phyloP scores from a whole-genome alignment of 2,797 vertebrate species.

The Lophius americanus region DNA sequence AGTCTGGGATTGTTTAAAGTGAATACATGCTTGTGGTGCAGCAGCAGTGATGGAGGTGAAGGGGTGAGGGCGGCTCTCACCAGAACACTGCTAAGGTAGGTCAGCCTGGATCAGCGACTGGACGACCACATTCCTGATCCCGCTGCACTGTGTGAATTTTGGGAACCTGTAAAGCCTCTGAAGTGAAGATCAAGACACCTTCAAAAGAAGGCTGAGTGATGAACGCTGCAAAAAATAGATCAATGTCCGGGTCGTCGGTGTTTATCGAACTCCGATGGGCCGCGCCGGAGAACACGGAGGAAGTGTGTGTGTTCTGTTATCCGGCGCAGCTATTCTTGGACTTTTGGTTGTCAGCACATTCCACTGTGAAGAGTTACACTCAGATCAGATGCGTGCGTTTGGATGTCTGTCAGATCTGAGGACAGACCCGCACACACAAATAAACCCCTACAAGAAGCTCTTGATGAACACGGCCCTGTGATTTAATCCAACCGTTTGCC shows the following conservation, averaged over 20 bases:
- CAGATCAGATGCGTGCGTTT: constrained; percentile 55
- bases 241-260: constrained; percentile 38
- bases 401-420: constrained; percentile 35
- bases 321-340: constrained; percentile 73
- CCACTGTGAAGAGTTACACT: constrained; percentile 74
- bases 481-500: constrained; percentile 35
- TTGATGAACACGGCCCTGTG: constrained; percentile 1
- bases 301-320: constrained; percentile 64
- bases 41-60: constrained; percentile 3
- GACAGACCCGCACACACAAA: constrained; percentile 34
- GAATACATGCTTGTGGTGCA: constrained; percentile 48
- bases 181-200: constrained; percentile 32
- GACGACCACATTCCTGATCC: constrained; percentile 32
- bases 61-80: background rate
- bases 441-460: constrained; percentile 9
- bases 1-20: constrained; percentile 66
- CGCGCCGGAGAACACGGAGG: constrained; percentile 39
- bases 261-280: constrained; percentile 64
- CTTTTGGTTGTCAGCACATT: constrained; percentile 77
- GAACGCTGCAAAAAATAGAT: constrained; percentile 65
- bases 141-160: constrained; percentile 37
- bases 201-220: constrained; percentile 49
- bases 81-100: constrained; percentile 26
- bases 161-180: constrained; percentile 54
- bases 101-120: constrained; percentile 31